phyloP scores from a whole-genome alignment of 1,140 invertebrate genomes.

The Araneus ventricosus region DNA sequence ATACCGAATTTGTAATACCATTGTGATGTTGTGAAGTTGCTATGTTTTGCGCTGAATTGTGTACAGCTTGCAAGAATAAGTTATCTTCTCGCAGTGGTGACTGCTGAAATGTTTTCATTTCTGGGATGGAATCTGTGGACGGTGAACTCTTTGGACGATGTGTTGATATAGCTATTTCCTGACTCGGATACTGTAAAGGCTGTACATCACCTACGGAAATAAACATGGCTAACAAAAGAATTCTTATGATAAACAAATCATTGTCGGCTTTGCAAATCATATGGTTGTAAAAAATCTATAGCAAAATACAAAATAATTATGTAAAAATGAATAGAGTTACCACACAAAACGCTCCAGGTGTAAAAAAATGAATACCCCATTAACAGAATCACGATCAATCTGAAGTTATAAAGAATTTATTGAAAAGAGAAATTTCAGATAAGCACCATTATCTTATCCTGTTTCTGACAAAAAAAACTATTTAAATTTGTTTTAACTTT shows the following conservation, averaged over 20 bases:
- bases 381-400: too few relatives aligned
- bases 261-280: not conserved
- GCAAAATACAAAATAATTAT: not conserved
- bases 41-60: conserved; percentile 68
- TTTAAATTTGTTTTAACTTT: too few relatives aligned
- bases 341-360: too few relatives aligned
- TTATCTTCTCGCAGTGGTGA: conserved; percentile 69
- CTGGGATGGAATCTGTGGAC: conserved; percentile 75
- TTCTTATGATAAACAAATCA: not conserved
- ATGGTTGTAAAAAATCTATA: not conserved
- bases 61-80: conserved; percentile 58
- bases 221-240: not conserved
- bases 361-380: too few relatives aligned
- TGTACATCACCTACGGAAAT: conserved; percentile 41
- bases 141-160: conserved; percentile 75
- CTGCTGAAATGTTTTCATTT: conserved; percentile 76
- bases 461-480: too few relatives aligned
- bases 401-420: too few relatives aligned
- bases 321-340: too few relatives aligned
- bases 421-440: too few relatives aligned
- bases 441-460: too few relatives aligned
- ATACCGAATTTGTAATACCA: conserved; percentile 53
- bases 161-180: conserved; percentile 74
- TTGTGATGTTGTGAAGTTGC: conserved; percentile 37
- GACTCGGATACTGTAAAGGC: conserved; percentile 66